A percentile compares a stretch with the other conserved stretches of the same genome.
These are phyloP conservation scores for Epistrophe eligans DNA, from an alignment of 2,888 invertebrate genomes.

Conservation along the genomic window DNA sequence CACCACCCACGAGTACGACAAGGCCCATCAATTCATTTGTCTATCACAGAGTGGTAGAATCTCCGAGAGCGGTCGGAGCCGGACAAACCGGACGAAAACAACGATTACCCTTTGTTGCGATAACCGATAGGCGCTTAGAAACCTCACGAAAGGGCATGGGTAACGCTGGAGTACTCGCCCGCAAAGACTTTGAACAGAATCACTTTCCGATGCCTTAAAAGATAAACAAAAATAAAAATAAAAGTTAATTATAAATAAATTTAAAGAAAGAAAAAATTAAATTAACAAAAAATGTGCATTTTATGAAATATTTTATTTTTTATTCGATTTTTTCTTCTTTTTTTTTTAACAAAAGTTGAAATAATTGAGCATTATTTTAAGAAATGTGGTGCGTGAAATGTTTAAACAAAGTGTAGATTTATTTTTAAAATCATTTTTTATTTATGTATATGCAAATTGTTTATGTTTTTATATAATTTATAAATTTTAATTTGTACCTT, in stretches of 20 bases:
- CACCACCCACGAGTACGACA: constrained; percentile 57
- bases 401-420: too few species aligned
- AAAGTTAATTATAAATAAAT: constrained; percentile 31
- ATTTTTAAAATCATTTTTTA: too few species aligned
- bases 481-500: too few species aligned
- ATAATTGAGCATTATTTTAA: not conserved
- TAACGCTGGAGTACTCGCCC: constrained; percentile 74
- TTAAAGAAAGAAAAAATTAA: constrained; percentile 8
- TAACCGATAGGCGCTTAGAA: constrained; percentile 83
- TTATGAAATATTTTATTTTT: not conserved
- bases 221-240: constrained; percentile 42
- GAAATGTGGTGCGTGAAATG: constrained; percentile 5
- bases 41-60: constrained; percentile 83
- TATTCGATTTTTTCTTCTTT: not conserved
- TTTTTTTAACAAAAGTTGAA: not conserved
- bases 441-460: too few species aligned
- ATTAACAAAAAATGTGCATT: not conserved
- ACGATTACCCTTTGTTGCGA: constrained; percentile 83
- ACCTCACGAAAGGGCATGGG: constrained; percentile 79
- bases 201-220: constrained; percentile 83
- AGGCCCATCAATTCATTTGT: constrained; percentile 81
- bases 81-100: constrained; percentile 81
- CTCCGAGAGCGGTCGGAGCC: constrained; percentile 80
- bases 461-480: too few species aligned
- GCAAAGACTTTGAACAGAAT: constrained; percentile 83